These are phyloP conservation scores for Hymenochirus boettgeri DNA, from an alignment of 2,113 vertebrate species.

Conservation along the genomic window DNA sequence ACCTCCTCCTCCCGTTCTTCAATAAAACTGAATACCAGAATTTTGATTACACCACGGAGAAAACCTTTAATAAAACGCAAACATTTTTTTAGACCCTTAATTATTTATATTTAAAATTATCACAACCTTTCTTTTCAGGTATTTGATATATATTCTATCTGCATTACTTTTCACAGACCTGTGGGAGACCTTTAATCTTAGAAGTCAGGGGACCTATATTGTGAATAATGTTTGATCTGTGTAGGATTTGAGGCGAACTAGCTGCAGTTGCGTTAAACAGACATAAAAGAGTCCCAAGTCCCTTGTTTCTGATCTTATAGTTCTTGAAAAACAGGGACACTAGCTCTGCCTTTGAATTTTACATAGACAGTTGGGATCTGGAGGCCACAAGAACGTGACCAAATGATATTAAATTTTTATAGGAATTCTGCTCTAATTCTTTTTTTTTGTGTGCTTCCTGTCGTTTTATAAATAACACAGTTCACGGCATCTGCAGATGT, in stretches of 20 bases:
- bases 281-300: conserved; percentile 54
- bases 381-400: conserved; percentile 34
- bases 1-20: no score
- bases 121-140: no score
- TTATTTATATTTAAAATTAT: no score
- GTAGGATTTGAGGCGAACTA: conserved; percentile 48
- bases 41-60: no score
- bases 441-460: no score
- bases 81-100: no score
- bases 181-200: conserved; percentile 56
- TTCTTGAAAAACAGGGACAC: conserved; percentile 45
- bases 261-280: conserved; percentile 48
- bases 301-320: conserved; percentile 52
- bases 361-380: conserved; percentile 36
- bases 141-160: no score
- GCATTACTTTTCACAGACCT: conserved; percentile 51
- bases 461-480: no score
- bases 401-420: conserved; percentile 23
- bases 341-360: conserved; percentile 33
- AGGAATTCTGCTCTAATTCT: not conserved
- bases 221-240: conserved; percentile 58
- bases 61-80: no score
- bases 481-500: no score
- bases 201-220: conserved; percentile 44
- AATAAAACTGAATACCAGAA: no score